Percentiles rank a stretch among this genome's conserved stretches.
Evolutionary conservation across 1,140 invertebrate species (phyloP).

Genomic region (Aphelinus certus): DNA sequence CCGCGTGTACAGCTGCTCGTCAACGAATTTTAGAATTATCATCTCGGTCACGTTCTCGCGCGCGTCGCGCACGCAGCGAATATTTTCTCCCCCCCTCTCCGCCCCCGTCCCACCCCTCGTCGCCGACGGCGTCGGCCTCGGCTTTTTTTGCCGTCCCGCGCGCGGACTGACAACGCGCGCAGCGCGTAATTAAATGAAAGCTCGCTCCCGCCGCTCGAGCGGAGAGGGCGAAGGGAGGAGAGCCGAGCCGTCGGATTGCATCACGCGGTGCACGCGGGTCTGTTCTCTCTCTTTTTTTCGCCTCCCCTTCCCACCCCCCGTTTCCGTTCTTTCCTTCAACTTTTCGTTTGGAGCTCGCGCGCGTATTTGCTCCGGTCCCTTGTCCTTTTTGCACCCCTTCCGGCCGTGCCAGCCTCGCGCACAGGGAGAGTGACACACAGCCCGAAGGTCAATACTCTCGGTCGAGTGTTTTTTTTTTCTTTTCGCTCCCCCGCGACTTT

Average conservation of each 20-base stretch:
- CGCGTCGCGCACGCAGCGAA: not conserved
- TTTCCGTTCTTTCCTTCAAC: too few species aligned
- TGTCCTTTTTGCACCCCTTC: too few species aligned
- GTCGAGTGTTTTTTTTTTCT: not conserved
- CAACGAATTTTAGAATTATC: constrained; percentile 36
- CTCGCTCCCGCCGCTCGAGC: not conserved
- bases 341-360: too few species aligned
- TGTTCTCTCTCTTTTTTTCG: too few species aligned
- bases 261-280: too few species aligned
- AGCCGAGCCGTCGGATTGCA: not conserved
- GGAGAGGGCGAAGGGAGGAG: not conserved
- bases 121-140: not conserved
- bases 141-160: not conserved
- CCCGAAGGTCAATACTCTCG: not conserved
- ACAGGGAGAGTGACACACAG: not conserved
- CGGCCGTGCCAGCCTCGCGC: not conserved
- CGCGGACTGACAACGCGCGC: not conserved
- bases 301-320: too few species aligned
- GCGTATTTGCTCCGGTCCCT: too few species aligned
- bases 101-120: not conserved
- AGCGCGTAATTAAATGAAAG: constrained; percentile 17
- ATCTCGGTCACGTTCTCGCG: not conserved
- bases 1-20: not conserved
- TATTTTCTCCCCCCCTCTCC: not conserved
- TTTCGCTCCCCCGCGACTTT: not conserved